Base-by-base conservation (phyloP, 2,888 invertebrate species). In the Xestoiulus laeticollis region DNA sequence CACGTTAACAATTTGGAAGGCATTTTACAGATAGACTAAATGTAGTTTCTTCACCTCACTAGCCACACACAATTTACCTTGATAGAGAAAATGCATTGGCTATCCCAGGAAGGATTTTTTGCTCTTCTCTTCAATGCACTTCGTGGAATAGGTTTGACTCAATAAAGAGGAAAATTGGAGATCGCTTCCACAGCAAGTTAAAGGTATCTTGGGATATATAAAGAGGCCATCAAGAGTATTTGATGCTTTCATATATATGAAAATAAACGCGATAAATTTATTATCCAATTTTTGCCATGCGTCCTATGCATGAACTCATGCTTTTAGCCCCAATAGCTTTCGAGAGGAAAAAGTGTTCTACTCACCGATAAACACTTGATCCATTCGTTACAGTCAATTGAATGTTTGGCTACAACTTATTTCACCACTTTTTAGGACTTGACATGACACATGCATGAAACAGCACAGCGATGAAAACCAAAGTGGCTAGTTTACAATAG, bases 201-300 rank as follows among this genome's bases (percentile, higher is more conserved):
- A 78, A 22, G 78, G 78, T 78, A 78, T 30, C 78, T 30, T 78
- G 78, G 78, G 78, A 78, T 78, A 78, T 78, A 78, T 78, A 78
- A 78, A 78, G 30, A 30, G 78, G 30, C 78, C 78, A 78, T 78
- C 78, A 78, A 78, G 30, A 78, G 78, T 78, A 78, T 78, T 78
- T 78, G 78, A 78, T 78, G 78, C 78, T 78, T 78, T 78, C 78
- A 78, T 78, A 78, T 78, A 78, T 78, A 78, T 78, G 78, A 78
- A 78, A 78, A 78, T 78, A 78, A 78, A 78, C 78, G 78, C 30
- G 30, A 78, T 78, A 78, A 78, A 78, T 78, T 78, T 78, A 78
- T 78, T 78, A 78, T 78, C 78, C 78, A 78, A 78, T 78, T 78
- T 78, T 78, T 78, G 78, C 78, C 26, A 30, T 78, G 78, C 78